These are phyloP conservation scores for Serrognathus titanus DNA, from an alignment of 2,888 invertebrate species.

Conservation along the genomic window DNA sequence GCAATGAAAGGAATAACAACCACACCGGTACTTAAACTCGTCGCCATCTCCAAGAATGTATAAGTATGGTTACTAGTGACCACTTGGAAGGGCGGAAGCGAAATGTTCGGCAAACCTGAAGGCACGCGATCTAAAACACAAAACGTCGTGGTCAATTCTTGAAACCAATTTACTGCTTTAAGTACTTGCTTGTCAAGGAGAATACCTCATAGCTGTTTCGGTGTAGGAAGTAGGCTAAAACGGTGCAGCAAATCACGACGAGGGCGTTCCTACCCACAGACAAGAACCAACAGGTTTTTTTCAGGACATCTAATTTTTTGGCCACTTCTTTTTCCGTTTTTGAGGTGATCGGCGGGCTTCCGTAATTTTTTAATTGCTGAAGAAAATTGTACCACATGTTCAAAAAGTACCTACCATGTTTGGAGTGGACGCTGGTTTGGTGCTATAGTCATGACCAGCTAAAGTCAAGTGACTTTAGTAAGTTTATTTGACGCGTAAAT, in stretches of 20 bases:
- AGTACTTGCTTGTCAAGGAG: slow-evolving; percentile 55
- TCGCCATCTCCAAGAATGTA: slow-evolving; percentile 55
- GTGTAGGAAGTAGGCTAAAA: slow-evolving; percentile 56
- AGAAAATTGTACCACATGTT: too few relatives aligned
- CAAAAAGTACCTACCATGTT: too few relatives aligned
- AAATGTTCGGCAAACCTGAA: slow-evolving; percentile 58
- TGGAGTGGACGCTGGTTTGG: too few relatives aligned
- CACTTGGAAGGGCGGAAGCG: slow-evolving; percentile 54
- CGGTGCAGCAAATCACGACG: slow-evolving; percentile 61
- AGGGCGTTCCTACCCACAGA: slow-evolving; percentile 69
- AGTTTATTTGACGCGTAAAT: too few relatives aligned
- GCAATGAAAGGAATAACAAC: slow-evolving; percentile 70
- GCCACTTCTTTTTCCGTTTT: too few relatives aligned
- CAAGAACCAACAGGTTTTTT: slow-evolving; percentile 58
- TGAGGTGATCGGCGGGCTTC: too few relatives aligned
- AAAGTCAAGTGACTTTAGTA: too few relatives aligned
- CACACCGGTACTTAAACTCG: slow-evolving; percentile 65
- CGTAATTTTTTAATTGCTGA: too few relatives aligned
- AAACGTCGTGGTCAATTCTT: slow-evolving; percentile 1
- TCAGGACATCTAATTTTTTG: too few relatives aligned
- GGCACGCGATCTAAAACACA: slow-evolving; percentile 55
- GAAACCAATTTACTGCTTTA: slow-evolving; percentile 16
- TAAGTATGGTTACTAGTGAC: slow-evolving; percentile 52
- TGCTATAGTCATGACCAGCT: too few relatives aligned
- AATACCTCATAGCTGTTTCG: slow-evolving; percentile 52